Evolutionary conservation across 2,797 vertebrate species (phyloP).

Genomic region (Enteromius trimaculatus): DNA sequence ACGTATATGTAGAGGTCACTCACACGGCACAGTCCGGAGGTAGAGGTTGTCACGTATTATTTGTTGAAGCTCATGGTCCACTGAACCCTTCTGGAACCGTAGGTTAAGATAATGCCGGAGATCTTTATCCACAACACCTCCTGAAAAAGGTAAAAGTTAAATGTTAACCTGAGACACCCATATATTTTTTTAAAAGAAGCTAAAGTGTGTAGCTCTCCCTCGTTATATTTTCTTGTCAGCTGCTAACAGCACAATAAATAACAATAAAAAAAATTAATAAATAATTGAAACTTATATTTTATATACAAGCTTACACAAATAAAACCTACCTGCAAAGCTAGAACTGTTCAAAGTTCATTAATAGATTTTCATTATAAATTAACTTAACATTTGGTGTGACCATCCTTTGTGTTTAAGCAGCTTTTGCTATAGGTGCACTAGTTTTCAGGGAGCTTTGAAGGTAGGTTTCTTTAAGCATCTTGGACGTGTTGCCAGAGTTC

Average conservation of each 20-base stretch:
- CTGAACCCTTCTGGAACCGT: conserved; percentile 97
- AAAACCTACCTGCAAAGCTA: neutral
- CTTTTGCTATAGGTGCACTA: neutral
- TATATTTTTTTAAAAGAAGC: neutral
- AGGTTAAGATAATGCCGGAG: conserved; percentile 99
- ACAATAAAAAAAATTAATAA: neutral
- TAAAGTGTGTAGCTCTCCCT: neutral
- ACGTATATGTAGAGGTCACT: conserved; percentile 71
- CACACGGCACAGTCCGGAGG: conserved; percentile 98
- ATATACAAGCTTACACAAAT: neutral
- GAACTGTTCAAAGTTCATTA: neutral
- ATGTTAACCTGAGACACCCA: neutral
- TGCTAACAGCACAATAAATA: neutral
- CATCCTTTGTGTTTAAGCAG: neutral
- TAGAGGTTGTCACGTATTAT: conserved; percentile 99
- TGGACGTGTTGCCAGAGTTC: neutral
- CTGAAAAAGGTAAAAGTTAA: conserved; percentile 70
- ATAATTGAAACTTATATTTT: neutral
- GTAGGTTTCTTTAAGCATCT: neutral
- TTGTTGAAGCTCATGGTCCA: conserved; percentile 99
- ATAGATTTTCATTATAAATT: neutral
- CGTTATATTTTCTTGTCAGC: neutral
- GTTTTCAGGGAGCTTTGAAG: neutral
- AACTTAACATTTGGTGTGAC: neutral
- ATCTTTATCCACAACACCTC: conserved; percentile 98